These are phyloP conservation scores for Napeogenes sylphis DNA, from an alignment of 2,888 invertebrate genomes.

Conservation along the genomic window DNA sequence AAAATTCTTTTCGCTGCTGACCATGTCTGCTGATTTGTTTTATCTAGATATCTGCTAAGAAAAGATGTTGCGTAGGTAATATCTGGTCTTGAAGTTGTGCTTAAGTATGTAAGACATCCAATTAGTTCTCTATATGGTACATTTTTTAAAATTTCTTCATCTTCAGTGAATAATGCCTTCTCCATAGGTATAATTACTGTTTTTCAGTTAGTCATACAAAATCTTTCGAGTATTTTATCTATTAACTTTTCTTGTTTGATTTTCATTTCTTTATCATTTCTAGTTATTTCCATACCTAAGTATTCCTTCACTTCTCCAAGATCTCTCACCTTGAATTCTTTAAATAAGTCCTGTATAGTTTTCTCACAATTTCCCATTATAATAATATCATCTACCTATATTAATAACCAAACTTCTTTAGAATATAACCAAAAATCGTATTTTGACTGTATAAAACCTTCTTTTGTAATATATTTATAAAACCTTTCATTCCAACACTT, in stretches of 20 bases:
- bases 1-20: conserved; percentile 6
- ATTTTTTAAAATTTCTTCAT: conserved; percentile 1
- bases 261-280: not conserved
- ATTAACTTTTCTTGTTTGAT: not conserved
- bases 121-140: conserved; percentile 8
- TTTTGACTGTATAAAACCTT: conserved; percentile 18
- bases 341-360: conserved; percentile 16
- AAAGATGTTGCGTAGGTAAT: conserved; percentile 4
- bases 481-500: conserved; percentile 25
- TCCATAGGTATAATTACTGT: conserved; percentile 5
- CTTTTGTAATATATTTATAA: conserved; percentile 18
- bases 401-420: conserved; percentile 9
- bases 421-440: conserved; percentile 25
- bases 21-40: conserved; percentile 6
- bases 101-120: not conserved
- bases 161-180: not conserved
- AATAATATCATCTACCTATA: conserved; percentile 21
- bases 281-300: conserved; percentile 20
- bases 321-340: conserved; percentile 21
- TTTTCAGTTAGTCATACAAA: not conserved
- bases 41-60: conserved; percentile 8
- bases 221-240: not conserved
- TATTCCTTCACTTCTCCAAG: conserved; percentile 20
- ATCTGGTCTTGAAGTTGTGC: not conserved
- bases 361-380: conserved; percentile 10